These are phyloP conservation scores for Scarus forsteni DNA, from an alignment of 2,797 vertebrate genomes.

Conservation along the genomic window DNA sequence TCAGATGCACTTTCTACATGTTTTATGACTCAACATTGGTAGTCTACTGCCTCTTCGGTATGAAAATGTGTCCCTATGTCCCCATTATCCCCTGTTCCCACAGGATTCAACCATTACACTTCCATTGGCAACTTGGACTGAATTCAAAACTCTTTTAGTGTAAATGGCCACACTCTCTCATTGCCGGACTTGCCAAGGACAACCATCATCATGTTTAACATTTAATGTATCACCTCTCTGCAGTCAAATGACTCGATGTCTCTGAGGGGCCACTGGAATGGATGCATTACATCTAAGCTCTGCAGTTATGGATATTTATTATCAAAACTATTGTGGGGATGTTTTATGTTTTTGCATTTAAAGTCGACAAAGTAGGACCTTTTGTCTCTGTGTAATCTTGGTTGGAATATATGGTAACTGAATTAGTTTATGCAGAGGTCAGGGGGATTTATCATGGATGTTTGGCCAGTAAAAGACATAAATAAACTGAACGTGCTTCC, in stretches of 20 bases:
- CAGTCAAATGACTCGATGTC: background rate
- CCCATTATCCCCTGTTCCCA: background rate
- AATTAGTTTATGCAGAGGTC: too few species aligned
- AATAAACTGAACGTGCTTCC: too few species aligned
- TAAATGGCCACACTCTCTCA: constrained; percentile 27
- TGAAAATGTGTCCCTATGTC: background rate
- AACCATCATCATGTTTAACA: constrained; percentile 26
- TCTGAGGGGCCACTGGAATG: background rate
- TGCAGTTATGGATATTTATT: too few species aligned
- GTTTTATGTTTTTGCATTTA: too few species aligned
- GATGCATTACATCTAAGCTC: background rate
- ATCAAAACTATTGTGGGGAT: too few species aligned
- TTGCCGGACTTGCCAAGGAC: constrained; percentile 15
- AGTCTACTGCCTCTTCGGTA: background rate
- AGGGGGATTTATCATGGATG: too few species aligned
- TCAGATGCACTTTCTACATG: too few species aligned
- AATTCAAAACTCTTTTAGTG: constrained; percentile 16
- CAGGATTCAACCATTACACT: background rate
- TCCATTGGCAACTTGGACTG: constrained; percentile 12
- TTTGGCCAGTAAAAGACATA: too few species aligned
- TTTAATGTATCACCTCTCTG: background rate
- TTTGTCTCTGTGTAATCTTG: too few species aligned
- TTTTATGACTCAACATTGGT: constrained; percentile 6
- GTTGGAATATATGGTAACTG: too few species aligned
- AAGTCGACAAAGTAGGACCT: too few species aligned